phyloP scores from a whole-genome alignment of 2,888 invertebrate genomes.

The Euphydryas editha region DNA sequence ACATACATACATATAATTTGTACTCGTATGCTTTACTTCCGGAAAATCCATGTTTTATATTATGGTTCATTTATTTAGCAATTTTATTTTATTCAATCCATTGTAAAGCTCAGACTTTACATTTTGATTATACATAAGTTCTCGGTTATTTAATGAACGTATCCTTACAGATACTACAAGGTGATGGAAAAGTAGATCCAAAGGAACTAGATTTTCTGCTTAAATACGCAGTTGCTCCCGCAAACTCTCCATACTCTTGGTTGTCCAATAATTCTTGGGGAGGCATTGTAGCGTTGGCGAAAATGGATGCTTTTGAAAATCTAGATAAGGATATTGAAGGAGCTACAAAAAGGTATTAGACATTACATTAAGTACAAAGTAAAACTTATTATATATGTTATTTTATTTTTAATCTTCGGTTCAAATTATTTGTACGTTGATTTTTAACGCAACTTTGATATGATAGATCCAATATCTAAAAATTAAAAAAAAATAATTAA shows the following conservation, averaged over 20 bases:
- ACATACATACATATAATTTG: not conserved
- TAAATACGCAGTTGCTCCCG: conserved; percentile 90
- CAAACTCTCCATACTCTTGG: conserved; percentile 92
- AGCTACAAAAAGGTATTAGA: conserved; percentile 87
- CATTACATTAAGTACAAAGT: not conserved
- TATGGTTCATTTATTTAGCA: not conserved
- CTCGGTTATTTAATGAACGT: not conserved
- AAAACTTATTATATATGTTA: not conserved
- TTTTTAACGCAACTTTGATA: too few relatives aligned
- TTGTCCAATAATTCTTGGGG: conserved; percentile 91
- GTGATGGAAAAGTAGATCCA: conserved; percentile 86
- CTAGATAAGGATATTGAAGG: conserved; percentile 96
- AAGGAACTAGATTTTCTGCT: conserved; percentile 93
- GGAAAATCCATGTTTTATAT: not conserved
- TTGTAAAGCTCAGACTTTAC: too few relatives aligned
- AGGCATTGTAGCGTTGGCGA: conserved; percentile 90
- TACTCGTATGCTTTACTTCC: not conserved
- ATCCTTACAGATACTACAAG: conserved; percentile 66
- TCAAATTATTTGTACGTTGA: too few relatives aligned
- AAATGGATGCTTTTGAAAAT: conserved; percentile 91
- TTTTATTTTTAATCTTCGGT: not conserved
- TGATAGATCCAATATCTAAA: too few relatives aligned
- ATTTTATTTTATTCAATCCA: too few relatives aligned
- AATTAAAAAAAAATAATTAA: too few relatives aligned
- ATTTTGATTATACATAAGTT: too few relatives aligned